These are phyloP conservation scores for Coturnix japonica DNA, from an alignment of 2,113 vertebrate species.

Conservation along the genomic window DNA sequence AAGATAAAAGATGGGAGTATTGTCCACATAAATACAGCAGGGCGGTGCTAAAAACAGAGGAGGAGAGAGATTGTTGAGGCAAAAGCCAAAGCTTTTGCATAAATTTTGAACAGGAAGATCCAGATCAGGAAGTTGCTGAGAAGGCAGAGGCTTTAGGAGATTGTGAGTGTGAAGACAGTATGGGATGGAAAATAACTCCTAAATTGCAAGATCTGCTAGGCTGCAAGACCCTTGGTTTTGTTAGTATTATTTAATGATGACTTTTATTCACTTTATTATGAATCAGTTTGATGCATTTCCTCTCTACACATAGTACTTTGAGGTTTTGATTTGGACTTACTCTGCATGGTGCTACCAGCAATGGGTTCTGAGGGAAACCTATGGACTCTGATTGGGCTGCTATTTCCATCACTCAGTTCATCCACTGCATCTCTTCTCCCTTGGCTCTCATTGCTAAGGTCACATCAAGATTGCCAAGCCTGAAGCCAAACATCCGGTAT, in stretches of 20 bases:
- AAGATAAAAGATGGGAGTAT: neutral
- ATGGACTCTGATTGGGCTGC: neutral
- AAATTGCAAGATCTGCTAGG: neutral
- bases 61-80: neutral
- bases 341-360: neutral
- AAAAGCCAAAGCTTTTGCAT: neutral
- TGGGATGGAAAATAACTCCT: neutral
- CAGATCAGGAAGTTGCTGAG: neutral
- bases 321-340: neutral
- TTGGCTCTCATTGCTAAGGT: neutral
- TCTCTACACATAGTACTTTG: neutral
- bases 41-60: neutral
- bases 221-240: neutral
- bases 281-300: neutral
- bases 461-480: neutral
- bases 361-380: neutral
- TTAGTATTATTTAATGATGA: neutral
- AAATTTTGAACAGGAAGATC: neutral
- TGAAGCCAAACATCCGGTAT: neutral
- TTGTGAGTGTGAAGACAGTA: accelerated
- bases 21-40: neutral
- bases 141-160: neutral
- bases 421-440: neutral
- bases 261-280: neutral
- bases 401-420: neutral